A percentile compares a stretch with the other conserved stretches of the same genome.
Evolutionary conservation across 2,888 invertebrate species (phyloP).

Genomic region (Arctia plantaginis): DNA sequence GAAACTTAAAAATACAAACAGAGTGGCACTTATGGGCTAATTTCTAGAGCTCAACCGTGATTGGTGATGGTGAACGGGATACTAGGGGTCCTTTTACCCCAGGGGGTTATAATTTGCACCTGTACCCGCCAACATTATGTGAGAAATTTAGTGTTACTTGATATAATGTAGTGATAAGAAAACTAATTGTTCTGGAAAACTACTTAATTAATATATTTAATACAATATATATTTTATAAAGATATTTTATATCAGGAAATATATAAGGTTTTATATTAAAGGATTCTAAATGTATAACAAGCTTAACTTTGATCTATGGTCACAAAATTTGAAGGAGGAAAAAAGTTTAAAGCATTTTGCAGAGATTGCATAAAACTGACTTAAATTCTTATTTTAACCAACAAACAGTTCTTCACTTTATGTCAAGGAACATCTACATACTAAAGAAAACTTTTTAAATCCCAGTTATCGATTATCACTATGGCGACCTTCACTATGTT

Average conservation of each 20-base stretch:
- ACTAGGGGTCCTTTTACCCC: constrained; percentile 73
- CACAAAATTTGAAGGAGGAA: too few relatives aligned
- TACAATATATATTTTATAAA: background rate
- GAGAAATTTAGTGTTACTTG: constrained; percentile 77
- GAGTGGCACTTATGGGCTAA: constrained; percentile 41
- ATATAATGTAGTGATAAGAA: constrained; percentile 48
- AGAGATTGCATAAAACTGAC: background rate
- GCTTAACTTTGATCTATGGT: background rate
- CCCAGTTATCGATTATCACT: background rate
- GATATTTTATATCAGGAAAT: too few relatives aligned
- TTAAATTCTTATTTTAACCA: background rate
- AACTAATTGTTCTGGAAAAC: constrained; percentile 2
- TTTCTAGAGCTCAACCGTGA: constrained; percentile 60
- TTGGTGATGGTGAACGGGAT: constrained; percentile 65
- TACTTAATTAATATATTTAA: background rate
- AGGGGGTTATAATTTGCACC: constrained; percentile 81
- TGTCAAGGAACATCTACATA: background rate
- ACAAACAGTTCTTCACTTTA: background rate
- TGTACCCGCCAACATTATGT: constrained; percentile 80
- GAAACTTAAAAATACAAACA: constrained; percentile 31
- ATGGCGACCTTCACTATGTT: constrained; percentile 1
- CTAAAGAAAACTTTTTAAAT: background rate
- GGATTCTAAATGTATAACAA: background rate
- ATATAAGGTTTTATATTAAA: background rate
- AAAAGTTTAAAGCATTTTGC: too few relatives aligned